A percentile compares a stretch with the other conserved stretches of the same genome.
phyloP scores from a whole-genome alignment of 2,113 vertebrate genomes.

The Ophthalmolycus amberensis region DNA sequence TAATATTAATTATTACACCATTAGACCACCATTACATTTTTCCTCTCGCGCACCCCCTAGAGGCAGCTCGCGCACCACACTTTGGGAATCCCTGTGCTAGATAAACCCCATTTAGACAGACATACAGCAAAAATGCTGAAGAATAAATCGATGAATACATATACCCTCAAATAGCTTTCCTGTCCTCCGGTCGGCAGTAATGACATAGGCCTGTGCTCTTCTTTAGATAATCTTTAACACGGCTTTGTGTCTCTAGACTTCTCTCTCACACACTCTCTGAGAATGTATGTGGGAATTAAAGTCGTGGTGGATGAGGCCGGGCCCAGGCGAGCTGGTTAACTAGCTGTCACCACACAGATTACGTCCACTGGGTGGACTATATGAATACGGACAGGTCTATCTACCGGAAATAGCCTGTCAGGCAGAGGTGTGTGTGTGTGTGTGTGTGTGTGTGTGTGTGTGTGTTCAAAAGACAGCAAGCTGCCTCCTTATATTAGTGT shows the following conservation, averaged over 20 bases:
- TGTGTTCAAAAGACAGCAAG: conserved; percentile 45
- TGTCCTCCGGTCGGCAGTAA: not conserved
- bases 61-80: no score
- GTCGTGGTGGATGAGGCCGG: conserved; percentile 37
- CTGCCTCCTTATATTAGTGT: conserved; percentile 28
- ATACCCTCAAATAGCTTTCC: conserved; percentile 16
- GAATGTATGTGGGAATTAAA: conserved; percentile 57
- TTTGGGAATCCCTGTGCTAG: no score
- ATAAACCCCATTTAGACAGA: not conserved
- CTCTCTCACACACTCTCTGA: not conserved
- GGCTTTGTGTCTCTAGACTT: not conserved
- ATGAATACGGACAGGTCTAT: conserved; percentile 77
- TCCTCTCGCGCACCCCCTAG: no score
- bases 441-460: conserved; percentile 26
- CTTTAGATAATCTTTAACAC: not conserved
- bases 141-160: not conserved
- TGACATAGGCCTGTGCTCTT: not conserved
- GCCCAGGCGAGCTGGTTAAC: conserved; percentile 60
- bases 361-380: conserved; percentile 34
- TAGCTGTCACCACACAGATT: conserved; percentile 71
- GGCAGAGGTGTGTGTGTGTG: conserved; percentile 28
- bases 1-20: no score
- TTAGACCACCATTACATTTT: no score
- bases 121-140: not conserved
- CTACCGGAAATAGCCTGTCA: conserved; percentile 67